Evolutionary conservation across 2,888 invertebrate species (phyloP).

Genomic region (Baronia brevicornis): DNA sequence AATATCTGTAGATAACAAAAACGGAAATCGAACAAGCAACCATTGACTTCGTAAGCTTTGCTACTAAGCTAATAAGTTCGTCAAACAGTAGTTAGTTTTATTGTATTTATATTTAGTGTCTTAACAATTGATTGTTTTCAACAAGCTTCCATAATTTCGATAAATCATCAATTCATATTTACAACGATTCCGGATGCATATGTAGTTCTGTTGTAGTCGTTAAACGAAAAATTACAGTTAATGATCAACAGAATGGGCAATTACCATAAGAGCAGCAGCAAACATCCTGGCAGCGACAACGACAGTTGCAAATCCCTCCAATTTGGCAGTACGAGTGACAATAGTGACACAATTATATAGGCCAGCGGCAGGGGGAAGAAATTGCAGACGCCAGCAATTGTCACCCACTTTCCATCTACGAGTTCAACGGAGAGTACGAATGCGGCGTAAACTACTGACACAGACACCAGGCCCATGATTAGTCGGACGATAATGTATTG

Average conservation of each 20-base stretch:
- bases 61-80: too few relatives aligned
- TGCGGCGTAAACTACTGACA: slow-evolving; percentile 88
- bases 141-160: too few relatives aligned
- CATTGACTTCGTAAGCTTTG: too few relatives aligned
- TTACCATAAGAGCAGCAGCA: slow-evolving; percentile 81
- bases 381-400: slow-evolving; percentile 86
- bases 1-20: too few relatives aligned
- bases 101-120: too few relatives aligned
- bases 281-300: slow-evolving; percentile 82
- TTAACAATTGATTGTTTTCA: too few relatives aligned
- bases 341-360: slow-evolving; percentile 82
- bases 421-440: slow-evolving; percentile 87
- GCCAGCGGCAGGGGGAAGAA: slow-evolving; percentile 86
- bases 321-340: slow-evolving; percentile 82
- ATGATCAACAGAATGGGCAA: slow-evolving; percentile 23
- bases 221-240: neutral
- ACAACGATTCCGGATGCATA: neutral
- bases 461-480: slow-evolving; percentile 83
- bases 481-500: slow-evolving; percentile 82
- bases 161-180: too few relatives aligned
- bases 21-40: too few relatives aligned
- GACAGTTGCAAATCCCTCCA: slow-evolving; percentile 84
- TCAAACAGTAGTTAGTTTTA: too few relatives aligned
- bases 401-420: slow-evolving; percentile 87
- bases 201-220: neutral